Base-by-base conservation (phyloP, 1,140 invertebrate species). In the Caerostris darwini region DNA sequence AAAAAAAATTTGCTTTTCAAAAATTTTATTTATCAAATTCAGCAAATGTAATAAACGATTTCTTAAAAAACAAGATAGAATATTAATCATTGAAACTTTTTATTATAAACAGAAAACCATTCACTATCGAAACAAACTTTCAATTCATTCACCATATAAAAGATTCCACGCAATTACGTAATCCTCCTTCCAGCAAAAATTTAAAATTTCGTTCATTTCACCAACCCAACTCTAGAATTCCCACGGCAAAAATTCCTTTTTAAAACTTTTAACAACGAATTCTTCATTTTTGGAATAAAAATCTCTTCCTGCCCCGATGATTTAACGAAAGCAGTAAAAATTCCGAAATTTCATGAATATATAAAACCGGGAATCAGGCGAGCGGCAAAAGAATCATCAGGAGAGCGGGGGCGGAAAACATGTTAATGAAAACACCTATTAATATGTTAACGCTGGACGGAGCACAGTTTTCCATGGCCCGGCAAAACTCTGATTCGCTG, bases 361-460 rank as follows among this genome's bases (percentile, higher is more conserved):
- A 93, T 94, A 94, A 94, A 94, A 94, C 7, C 83, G 0, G 50
- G 54, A 57, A 34, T 34, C 34, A 34, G 34, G 64, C 87, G 12
- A 50, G 53, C 67, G 71, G 89, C 89, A 90, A 61, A 58, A 64
- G 81, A 61, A 83, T 83, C 71, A 83, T 82, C 77, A 83, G 34
- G 0, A 34, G 69, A 92, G 57, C 5, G 57, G 34, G 57, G 53
- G 12, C 10, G 64, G 91, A 4, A 14, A 71, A 92, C 91, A 92
- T 94, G 92, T 94, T 94, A 94, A 94, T 94, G 92, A 94, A 93
- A 94, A 94, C 92, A 94, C 92, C 92, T 94, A 94, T 94, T 94
- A 94, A 94, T 94, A 94, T 94, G 92, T 94, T 94, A 94, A 94
- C 92, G 92, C 91, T 86, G 81, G 71, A 34, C n/a, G 87, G 64